phyloP scores from a whole-genome alignment of 2,888 invertebrate species.

The Dynastes hyllus region DNA sequence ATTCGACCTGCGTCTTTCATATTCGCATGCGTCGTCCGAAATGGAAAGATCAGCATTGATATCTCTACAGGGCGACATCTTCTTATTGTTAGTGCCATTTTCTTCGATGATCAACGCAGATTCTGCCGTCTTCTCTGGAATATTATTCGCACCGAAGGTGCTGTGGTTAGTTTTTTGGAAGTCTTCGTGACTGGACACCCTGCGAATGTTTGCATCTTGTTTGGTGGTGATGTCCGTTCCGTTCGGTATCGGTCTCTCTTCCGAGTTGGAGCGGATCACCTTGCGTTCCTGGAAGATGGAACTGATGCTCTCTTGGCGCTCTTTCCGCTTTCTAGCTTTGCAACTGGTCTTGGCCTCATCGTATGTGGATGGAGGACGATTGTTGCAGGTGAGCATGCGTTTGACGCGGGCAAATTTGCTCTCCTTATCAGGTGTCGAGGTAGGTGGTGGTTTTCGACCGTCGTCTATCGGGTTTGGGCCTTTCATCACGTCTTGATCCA shows the following conservation, averaged over 20 bases:
- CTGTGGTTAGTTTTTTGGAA: slow-evolving; percentile 69
- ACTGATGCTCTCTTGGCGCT: slow-evolving; percentile 76
- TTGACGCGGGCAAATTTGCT: slow-evolving; percentile 64
- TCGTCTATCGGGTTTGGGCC: slow-evolving; percentile 60
- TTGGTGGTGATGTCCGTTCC: slow-evolving; percentile 61
- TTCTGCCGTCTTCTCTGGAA: slow-evolving; percentile 62
- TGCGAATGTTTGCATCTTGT: slow-evolving; percentile 70
- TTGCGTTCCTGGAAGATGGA: slow-evolving; percentile 76
- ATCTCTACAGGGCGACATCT: slow-evolving; percentile 63
- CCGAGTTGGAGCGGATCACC: slow-evolving; percentile 77
- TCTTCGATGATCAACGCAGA: slow-evolving; percentile 57
- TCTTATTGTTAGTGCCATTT: slow-evolving; percentile 62
- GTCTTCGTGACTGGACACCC: slow-evolving; percentile 79
- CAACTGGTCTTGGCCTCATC: slow-evolving; percentile 68
- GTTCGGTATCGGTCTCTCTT: slow-evolving; percentile 72
- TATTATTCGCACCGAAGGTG: slow-evolving; percentile 14
- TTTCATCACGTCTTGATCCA: slow-evolving; percentile 64
- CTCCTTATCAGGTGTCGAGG: slow-evolving; percentile 57
- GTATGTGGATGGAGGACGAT: slow-evolving; percentile 61
- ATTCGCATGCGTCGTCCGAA: slow-evolving; percentile 75
- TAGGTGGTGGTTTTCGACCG: slow-evolving; percentile 57
- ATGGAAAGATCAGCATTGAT: slow-evolving; percentile 63
- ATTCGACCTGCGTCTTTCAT: slow-evolving; percentile 77
- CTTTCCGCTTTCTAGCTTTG: slow-evolving; percentile 76
- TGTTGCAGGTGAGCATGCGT: slow-evolving; percentile 62